Percentiles rank a stretch among this genome's conserved stretches.
Evolutionary conservation across 1,140 invertebrate species (phyloP).

Genomic region (Sitobion miscanthi): DNA sequence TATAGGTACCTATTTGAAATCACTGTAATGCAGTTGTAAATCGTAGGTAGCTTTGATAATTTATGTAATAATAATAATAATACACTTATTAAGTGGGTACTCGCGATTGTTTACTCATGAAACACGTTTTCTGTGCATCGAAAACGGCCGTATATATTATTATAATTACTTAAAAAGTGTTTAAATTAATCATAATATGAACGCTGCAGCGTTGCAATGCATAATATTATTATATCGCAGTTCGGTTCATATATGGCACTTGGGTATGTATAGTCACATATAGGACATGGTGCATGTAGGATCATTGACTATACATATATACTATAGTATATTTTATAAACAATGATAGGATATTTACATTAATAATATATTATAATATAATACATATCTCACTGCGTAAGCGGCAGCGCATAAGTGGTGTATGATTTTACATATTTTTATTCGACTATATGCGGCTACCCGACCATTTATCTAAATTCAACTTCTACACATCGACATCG

Average conservation of each 20-base stretch:
- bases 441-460: neutral
- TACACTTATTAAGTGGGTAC: neutral
- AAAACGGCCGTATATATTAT: neutral
- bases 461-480: neutral
- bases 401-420: no score
- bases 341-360: no score
- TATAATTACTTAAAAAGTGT: neutral
- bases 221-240: neutral
- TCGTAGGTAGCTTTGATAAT: no score
- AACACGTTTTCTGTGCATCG: neutral
- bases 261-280: no score
- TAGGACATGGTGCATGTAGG: no score
- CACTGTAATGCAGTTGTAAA: neutral
- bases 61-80: neutral
- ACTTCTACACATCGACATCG: neutral
- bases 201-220: neutral
- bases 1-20: neutral
- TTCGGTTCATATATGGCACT: neutral
- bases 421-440: neutral
- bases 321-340: no score
- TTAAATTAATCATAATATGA: neutral
- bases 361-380: no score
- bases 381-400: no score
- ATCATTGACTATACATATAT: no score
- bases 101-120: neutral